These are phyloP conservation scores for Conus canariensis DNA, from an alignment of 2,888 invertebrate genomes.

Conservation along the genomic window DNA sequence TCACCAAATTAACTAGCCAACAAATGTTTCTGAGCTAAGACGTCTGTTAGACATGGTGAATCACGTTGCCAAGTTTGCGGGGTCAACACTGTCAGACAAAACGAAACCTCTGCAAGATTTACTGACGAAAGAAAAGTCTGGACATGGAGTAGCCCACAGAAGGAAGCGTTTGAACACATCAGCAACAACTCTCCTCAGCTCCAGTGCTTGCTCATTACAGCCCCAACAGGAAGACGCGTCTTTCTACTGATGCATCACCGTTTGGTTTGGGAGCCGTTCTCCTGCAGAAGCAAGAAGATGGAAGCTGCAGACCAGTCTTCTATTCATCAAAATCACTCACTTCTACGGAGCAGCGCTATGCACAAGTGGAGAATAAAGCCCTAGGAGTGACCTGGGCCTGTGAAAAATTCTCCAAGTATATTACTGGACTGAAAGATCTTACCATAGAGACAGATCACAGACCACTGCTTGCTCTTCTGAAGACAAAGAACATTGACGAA, in stretches of 20 bases:
- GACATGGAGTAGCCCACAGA: not conserved
- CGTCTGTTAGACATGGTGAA: constrained; percentile 22
- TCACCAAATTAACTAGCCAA: constrained; percentile 4
- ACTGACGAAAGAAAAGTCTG: constrained; percentile 31
- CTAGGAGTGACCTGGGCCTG: constrained; percentile 27
- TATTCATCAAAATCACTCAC: constrained; percentile 28
- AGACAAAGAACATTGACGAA: constrained; percentile 29
- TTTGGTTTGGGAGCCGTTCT: constrained; percentile 17
- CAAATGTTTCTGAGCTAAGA: constrained; percentile 15
- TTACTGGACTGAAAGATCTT: constrained; percentile 24
- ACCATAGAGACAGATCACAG: not conserved
- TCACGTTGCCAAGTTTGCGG: constrained; percentile 37
- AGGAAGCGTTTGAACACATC: too few species aligned
- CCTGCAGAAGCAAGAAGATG: not conserved
- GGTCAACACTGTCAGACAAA: not conserved
- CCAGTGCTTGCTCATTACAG: too few species aligned
- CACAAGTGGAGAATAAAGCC: constrained; percentile 31
- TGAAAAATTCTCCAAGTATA: constrained; percentile 23
- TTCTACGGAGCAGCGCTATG: constrained; percentile 8
- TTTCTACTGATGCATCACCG: constrained; percentile 30
- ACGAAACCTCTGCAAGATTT: constrained; percentile 19
- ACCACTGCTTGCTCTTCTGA: constrained; percentile 22
- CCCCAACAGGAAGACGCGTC: not conserved
- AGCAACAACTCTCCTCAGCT: not conserved
- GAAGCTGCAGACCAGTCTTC: constrained; percentile 10